Evolutionary conservation across 2,888 invertebrate genomes (phyloP), one percentile per base, ranked within the genome.

Genomic region (Leucania comma): DNA sequence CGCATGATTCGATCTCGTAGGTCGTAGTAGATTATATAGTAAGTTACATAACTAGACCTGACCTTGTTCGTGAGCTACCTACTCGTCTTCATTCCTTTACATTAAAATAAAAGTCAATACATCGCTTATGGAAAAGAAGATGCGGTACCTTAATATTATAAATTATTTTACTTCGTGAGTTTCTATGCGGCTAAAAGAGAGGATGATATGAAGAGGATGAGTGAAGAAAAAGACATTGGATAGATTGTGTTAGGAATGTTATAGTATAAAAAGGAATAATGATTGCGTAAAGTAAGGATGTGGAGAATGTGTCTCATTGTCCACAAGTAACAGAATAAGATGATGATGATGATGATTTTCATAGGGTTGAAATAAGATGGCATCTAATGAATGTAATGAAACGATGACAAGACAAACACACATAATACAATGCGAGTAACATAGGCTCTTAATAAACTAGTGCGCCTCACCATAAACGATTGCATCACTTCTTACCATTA

Each of bases 41-140:
- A 65, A 51, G 62, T 78, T 86, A 84, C 83, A 81, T 77, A 68
- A 68, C 68, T 78, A 80, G 69, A 68, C 74, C 70, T 85, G 86
- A 84, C 85, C 86, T 78, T 83, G 78, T 78, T 57, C 48, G 85
- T 48, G n/a, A 48, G 46, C 86, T 89, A 72, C 84, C 78, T 83
- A 85, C 88, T 86, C 89, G 85, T 91, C 89, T 87, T 87, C 82
- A 81, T 80, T 83, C 71, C 75, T 75, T 73, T 70, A 66, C 63
- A 72, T 78, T 81, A 82, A 80, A 79, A 78, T 75, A 70, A 65
- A 77, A 74, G 57, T 74, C 50, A 14, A 24, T 3, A 65, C 80
- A 64, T 75, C 32, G 74, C 68, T 68, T 38, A 68, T 20, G 14
- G 59, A 81, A 50, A 62, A 1, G 22, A 75, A 51, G 84, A 85